phyloP scores from a whole-genome alignment of 2,113 vertebrate genomes.

The Columba livia region DNA sequence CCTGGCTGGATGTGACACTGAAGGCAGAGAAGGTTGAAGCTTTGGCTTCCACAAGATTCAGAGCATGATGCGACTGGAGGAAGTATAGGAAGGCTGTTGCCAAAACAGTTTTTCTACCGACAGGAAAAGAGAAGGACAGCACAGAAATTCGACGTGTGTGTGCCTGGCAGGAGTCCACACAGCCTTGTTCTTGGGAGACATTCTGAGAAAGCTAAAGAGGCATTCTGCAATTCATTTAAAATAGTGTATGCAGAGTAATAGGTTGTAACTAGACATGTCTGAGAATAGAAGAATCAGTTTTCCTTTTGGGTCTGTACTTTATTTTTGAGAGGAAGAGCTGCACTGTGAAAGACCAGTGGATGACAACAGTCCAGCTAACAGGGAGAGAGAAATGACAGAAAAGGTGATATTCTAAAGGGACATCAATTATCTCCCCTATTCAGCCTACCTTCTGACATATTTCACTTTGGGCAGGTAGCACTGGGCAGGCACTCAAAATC shows the following conservation, averaged over 20 bases:
- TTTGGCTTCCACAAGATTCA: not conserved
- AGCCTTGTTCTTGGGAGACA: constrained; percentile 29
- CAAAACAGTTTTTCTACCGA: not conserved
- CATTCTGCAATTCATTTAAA: constrained; percentile 29
- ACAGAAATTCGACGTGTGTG: not conserved
- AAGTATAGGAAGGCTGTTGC: constrained; percentile 6
- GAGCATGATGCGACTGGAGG: not conserved
- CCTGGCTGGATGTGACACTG: not conserved
- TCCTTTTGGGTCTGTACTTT: not conserved
- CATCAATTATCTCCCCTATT: not conserved
- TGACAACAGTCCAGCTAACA: not conserved
- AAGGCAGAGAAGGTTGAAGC: not conserved
- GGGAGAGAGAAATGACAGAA: not conserved
- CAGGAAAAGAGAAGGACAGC: constrained; percentile 2
- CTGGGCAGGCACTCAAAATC: not conserved
- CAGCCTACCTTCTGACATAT: not conserved
- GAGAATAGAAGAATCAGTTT: not conserved
- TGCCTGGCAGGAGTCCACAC: constrained; percentile 38
- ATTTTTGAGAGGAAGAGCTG: not conserved
- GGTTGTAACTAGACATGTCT: not conserved
- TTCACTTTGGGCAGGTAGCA: not conserved
- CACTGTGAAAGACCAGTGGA: not conserved
- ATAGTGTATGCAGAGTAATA: constrained; percentile 21
- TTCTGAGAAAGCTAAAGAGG: constrained; percentile 27
- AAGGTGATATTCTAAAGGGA: not conserved